Percentiles rank a stretch among this genome's conserved stretches.
These are phyloP conservation scores for Clupea harengus DNA, from an alignment of 2,113 vertebrate genomes.

Conservation along the genomic window DNA sequence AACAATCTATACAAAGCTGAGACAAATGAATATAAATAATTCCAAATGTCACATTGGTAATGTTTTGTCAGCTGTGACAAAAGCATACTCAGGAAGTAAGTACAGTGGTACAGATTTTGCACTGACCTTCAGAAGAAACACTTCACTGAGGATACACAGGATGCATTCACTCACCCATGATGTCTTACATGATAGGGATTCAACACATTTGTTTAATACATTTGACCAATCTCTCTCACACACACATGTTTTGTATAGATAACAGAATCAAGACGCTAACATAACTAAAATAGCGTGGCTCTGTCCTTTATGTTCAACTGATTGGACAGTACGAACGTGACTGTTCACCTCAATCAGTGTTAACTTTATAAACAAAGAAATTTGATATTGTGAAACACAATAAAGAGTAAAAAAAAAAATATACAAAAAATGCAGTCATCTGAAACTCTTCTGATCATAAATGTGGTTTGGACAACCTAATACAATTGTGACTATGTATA, in stretches of 20 bases:
- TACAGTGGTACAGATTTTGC: neutral
- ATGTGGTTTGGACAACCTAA: neutral
- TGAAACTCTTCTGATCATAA: neutral
- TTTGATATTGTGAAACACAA: neutral
- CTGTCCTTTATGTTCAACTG: neutral
- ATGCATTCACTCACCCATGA: neutral
- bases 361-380: neutral
- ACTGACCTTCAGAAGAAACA: neutral
- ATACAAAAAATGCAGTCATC: neutral
- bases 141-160: neutral
- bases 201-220: neutral
- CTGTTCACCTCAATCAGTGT: neutral
- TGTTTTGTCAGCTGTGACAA: too few species aligned
- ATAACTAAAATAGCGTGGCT: neutral
- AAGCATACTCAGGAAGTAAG: neutral
- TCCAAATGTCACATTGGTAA: neutral
- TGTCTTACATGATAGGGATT: neutral
- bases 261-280: neutral
- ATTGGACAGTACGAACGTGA: neutral
- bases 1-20: constrained; percentile 6
- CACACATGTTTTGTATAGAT: neutral
- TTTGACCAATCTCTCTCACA: neutral
- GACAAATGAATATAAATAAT: neutral
- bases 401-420: neutral
- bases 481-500: neutral